phyloP scores from a whole-genome alignment of 2,113 vertebrate genomes.

The Mellivora capensis region DNA sequence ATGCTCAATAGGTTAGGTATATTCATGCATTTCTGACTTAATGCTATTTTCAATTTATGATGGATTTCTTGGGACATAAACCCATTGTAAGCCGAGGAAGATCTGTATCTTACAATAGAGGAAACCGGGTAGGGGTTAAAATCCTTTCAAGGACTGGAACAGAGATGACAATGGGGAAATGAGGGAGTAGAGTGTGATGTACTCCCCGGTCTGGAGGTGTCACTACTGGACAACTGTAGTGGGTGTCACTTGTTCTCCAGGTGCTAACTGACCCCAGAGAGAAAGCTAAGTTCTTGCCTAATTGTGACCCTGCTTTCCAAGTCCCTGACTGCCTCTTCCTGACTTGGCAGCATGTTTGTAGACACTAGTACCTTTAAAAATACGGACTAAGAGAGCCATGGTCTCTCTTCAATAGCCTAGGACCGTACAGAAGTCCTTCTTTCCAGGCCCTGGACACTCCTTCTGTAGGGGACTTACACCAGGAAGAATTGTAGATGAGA shows the following conservation, averaged over 20 bases:
- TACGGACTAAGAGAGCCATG: neutral
- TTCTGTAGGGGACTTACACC: neutral
- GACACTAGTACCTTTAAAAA: neutral
- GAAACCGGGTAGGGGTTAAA: neutral
- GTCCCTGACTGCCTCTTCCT: neutral
- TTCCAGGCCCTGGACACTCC: neutral
- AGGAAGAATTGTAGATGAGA: slow-evolving; percentile 14
- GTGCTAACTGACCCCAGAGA: neutral
- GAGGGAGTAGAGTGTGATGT: neutral
- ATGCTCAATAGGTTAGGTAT: neutral
- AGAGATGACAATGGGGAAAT: neutral
- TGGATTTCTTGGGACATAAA: neutral
- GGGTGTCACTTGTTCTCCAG: neutral
- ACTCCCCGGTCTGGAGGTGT: neutral
- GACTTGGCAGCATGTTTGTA: neutral
- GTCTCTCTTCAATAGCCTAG: neutral
- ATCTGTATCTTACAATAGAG: neutral
- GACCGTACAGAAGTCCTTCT: neutral
- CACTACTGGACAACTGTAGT: neutral
- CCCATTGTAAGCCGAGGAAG: neutral
- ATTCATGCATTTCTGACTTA: neutral
- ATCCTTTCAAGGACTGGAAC: neutral
- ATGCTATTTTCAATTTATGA: neutral
- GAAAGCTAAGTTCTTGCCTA: neutral
- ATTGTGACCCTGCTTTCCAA: neutral